Evolutionary conservation across 2,888 invertebrate genomes (phyloP), one percentile per base, ranked within the genome.

Genomic region (Rapana venosa): DNA sequence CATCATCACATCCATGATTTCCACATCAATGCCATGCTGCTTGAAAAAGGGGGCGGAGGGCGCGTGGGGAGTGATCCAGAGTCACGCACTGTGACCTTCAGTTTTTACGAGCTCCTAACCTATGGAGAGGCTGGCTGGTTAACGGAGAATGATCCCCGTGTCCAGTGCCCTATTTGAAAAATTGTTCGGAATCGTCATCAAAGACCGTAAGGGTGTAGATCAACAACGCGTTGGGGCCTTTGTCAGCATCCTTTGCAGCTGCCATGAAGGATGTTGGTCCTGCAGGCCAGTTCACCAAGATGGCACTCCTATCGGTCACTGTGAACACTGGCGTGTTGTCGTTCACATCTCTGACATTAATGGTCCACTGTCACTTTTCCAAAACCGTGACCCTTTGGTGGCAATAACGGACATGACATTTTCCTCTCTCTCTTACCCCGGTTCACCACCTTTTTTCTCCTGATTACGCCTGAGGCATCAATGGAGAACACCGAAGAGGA

Each of bases 251-350:
- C 90, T 97, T 97, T 0, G 99, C 99, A 94, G 98, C 97, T 0
- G 98, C 98, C 93, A 98, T 97, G 96, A 98, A 98, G n/a, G 66
- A 99, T 97, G 96, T 99, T 98, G 96, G 98, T 98, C 99, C 99
- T 74, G 99, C 98, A 32, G 99, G 98, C 93, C 98, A 98, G 96
- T 98, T 98, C 97, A 99, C 99, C 30, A 97, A 97, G 90, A 99
- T 97, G 91, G 97, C 85, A 98, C 97, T 96, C 98, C 94, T 58
- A 90, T 17, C 90, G 90, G 92, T 90, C 32, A 91, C 90, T 8
- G 89, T 88, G 92, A 96, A 96, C 35, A 97, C 97, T 5, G 99
- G 99, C 90, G 97, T 97, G 96, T 99, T 98, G 96, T 99, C 99
- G 96, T 99, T 99, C 8, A 98, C 97, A 96, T 99, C 99, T 81